A percentile compares a stretch with the other conserved stretches of the same genome.
phyloP scores from a whole-genome alignment of 1,140 invertebrate genomes.

The Arion vulgaris region DNA sequence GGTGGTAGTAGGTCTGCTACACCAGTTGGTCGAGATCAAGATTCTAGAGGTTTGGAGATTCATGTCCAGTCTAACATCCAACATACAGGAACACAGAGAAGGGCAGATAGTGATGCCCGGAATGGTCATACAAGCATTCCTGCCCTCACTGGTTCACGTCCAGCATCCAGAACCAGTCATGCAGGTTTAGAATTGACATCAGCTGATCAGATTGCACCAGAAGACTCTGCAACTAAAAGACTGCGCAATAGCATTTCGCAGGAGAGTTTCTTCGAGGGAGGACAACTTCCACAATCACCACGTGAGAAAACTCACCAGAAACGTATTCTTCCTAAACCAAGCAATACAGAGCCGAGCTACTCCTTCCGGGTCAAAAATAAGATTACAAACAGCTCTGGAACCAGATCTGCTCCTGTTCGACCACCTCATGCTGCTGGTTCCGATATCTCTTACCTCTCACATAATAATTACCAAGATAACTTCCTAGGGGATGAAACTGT shows the following conservation, averaged over 20 bases:
- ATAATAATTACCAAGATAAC: conserved; percentile 46
- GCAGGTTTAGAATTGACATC: conserved; percentile 55
- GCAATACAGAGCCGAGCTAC: conserved; percentile 47
- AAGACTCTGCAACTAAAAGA: conserved; percentile 30
- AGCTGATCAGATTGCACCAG: conserved; percentile 32
- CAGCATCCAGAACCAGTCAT: conserved; percentile 59
- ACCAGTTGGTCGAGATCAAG: not conserved
- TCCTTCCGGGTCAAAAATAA: conserved; percentile 61
- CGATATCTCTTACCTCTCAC: conserved; percentile 49
- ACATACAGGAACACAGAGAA: not conserved
- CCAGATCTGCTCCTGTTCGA: conserved; percentile 56
- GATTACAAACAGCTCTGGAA: conserved; percentile 55
- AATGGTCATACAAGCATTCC: conserved; percentile 27
- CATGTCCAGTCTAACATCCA: not conserved
- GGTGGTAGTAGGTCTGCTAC: not conserved
- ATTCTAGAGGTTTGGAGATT: no score
- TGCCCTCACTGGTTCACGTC: conserved; percentile 35
- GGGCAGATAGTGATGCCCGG: conserved; percentile 15
- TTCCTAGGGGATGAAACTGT: conserved; percentile 49
- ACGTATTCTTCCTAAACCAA: conserved; percentile 59
- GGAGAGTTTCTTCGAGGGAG: conserved; percentile 58
- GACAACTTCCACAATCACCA: not conserved
- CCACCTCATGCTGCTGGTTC: conserved; percentile 60
- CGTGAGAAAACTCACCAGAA: conserved; percentile 45
- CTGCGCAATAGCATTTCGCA: conserved; percentile 57